These are phyloP conservation scores for Sciaenops ocellatus DNA, from an alignment of 2,797 vertebrate species.

Conservation along the genomic window DNA sequence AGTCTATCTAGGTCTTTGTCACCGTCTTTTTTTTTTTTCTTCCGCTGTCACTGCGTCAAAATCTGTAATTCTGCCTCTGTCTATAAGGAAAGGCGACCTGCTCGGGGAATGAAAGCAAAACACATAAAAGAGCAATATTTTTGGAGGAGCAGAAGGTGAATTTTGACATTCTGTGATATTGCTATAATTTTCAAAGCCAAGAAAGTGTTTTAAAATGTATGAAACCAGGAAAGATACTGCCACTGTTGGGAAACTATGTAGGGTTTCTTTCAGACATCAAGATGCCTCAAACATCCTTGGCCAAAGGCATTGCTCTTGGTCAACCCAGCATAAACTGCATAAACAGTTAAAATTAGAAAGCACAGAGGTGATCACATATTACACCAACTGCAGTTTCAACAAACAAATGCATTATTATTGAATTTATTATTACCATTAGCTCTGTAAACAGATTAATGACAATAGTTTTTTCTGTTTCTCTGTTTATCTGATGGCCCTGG, in stretches of 20 bases:
- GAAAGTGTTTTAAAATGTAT: conserved; percentile 50
- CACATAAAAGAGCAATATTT: conserved; percentile 51
- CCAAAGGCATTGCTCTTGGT: conserved; percentile 23
- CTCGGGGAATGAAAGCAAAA: conserved; percentile 45
- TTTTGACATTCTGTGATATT: conserved; percentile 53
- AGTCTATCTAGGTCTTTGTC: conserved; percentile 51
- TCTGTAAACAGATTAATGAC: background rate
- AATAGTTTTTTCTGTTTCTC: background rate
- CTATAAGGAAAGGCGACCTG: conserved; percentile 34
- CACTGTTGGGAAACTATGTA: background rate
- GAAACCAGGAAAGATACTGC: conserved; percentile 23
- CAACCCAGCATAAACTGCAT: conserved; percentile 4
- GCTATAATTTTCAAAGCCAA: conserved; percentile 17
- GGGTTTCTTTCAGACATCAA: conserved; percentile 10
- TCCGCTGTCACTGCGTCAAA: conserved; percentile 42
- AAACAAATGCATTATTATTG: background rate
- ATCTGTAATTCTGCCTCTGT: conserved; percentile 30
- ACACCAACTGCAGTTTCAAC: background rate
- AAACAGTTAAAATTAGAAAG: background rate
- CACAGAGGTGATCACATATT: background rate
- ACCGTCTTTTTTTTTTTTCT: conserved; percentile 6
- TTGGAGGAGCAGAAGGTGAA: conserved; percentile 42
- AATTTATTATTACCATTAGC: background rate
- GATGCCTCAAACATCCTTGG: conserved; percentile 10
- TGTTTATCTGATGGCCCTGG: background rate